Base-by-base conservation (phyloP, 92 coral and sea anemone genomes). In the Actinostola sp. region DNA sequence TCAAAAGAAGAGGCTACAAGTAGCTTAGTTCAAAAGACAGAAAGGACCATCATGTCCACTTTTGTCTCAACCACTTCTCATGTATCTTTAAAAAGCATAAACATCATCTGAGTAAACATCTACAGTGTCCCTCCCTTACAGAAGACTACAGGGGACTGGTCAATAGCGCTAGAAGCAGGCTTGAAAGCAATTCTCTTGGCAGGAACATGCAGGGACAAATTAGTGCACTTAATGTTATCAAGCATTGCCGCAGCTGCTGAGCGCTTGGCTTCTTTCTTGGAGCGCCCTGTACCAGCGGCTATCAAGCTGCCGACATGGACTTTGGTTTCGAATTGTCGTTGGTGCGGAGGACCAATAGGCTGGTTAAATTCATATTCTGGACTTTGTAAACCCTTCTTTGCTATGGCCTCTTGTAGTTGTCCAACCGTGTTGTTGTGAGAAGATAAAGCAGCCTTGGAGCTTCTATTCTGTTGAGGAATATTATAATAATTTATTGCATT, bases 181-280 rank as follows among this genome's bases (percentile, higher is more conserved):
- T 83, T 87, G 35, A 90, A 90, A 39, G 87, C 79, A 67, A 90
- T 86, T 45, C 71, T 86, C 85, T 90, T 90, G 2, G 66, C 76
- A 13, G 92, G 96, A 0, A 92, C 92, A 14, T 90, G 89, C 36
- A 86, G 26, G 21, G 89, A 83, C 14, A 90, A 66, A 55, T 85
- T 82, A 2, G 75, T 83, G 41, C 81, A 77, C n/a, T 62, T 77
- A 10, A 87, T 44, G 14, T 77, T 78, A 53, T 85, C 82, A 13
- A 90, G 63, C 96, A 90, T 90, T 63, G 92, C 96, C 14, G 75
- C 83, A 5, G 96, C 92, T 0, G 96, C 96, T 34, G 82, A 82
- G 0, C 92, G 89, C 53, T 86, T 90, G 21, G 92, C 70, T 26
- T 90, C 96, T 23, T 90, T 90, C 71, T 90, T 90, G 78, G 59